These are phyloP conservation scores for Barbus barbus DNA, from an alignment of 2,113 vertebrate species.

Conservation along the genomic window DNA sequence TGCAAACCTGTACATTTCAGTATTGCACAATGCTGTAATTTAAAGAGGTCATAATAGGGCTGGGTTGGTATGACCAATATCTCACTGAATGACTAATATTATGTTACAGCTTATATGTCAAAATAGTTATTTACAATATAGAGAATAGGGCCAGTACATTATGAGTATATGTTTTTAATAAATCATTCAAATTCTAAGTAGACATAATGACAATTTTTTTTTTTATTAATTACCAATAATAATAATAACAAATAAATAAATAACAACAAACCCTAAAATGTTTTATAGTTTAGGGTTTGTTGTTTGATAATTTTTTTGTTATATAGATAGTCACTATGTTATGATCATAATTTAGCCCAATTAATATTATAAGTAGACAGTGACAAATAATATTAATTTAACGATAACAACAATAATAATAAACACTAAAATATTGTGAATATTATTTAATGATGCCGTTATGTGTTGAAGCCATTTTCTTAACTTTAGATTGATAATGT, in stretches of 20 bases:
- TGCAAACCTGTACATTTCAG: slow-evolving; percentile 29
- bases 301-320: neutral
- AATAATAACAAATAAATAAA: too few relatives aligned
- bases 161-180: neutral
- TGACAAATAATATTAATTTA: neutral
- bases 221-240: too few relatives aligned
- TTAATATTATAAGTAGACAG: neutral
- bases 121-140: neutral
- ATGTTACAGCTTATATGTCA: neutral
- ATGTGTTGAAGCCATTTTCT: too few relatives aligned
- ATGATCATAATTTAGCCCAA: neutral
- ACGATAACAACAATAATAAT: neutral
- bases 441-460: too few relatives aligned
- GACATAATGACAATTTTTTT: too few relatives aligned
- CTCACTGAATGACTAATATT: neutral
- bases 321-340: neutral
- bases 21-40: slow-evolving; percentile 4
- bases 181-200: too few relatives aligned
- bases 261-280: neutral
- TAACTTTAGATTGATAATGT: too few relatives aligned
- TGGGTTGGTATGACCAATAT: slow-evolving; percentile 1
- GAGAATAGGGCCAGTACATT: neutral
- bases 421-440: too few relatives aligned
- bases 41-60: neutral
- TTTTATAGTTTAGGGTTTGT: too few relatives aligned